These are phyloP conservation scores for Diorhabda sublineata DNA, from an alignment of 1,140 invertebrate species.

Conservation along the genomic window DNA sequence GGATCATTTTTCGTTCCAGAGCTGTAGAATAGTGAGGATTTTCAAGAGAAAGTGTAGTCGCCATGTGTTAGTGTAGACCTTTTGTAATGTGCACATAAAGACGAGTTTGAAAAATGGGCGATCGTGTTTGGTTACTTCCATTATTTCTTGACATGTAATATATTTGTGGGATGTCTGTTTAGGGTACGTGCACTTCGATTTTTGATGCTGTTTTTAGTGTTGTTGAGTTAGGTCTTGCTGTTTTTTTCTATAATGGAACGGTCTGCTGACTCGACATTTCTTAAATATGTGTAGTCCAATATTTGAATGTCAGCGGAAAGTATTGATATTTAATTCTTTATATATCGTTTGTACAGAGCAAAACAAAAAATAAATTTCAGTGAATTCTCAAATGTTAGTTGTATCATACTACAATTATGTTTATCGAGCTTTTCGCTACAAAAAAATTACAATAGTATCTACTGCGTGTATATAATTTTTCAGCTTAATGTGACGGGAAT, in stretches of 20 bases:
- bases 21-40: background rate
- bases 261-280: background rate
- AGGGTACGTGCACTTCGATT: conserved; percentile 2
- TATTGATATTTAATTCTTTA: too few relatives aligned
- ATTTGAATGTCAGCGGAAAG: too few relatives aligned
- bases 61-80: background rate
- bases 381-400: too few relatives aligned
- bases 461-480: too few relatives aligned
- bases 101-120: background rate
- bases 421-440: too few relatives aligned
- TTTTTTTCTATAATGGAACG: background rate
- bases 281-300: background rate
- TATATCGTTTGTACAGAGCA: too few relatives aligned
- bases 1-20: too few relatives aligned
- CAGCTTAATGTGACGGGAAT: too few relatives aligned
- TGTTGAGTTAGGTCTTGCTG: background rate
- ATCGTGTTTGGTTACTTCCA: background rate
- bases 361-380: too few relatives aligned
- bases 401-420: too few relatives aligned
- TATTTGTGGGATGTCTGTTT: background rate
- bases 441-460: too few relatives aligned
- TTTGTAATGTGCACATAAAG: background rate
- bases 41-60: background rate
- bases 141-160: conserved; percentile 3
- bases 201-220: background rate